Evolutionary conservation across 2,797 vertebrate genomes (phyloP).

Genomic region (Epinephelus malabaricus): DNA sequence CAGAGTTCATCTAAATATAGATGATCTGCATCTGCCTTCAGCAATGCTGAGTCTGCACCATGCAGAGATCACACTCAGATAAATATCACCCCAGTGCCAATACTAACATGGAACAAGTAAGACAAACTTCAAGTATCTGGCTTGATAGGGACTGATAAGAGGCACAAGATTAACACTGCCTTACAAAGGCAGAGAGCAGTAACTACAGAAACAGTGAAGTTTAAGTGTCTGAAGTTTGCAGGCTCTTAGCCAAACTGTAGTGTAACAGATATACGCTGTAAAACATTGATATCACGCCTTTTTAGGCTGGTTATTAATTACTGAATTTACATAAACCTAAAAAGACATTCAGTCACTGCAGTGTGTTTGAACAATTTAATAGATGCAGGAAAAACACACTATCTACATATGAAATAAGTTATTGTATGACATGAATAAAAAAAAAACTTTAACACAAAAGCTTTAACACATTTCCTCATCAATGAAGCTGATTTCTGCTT

Average conservation of each 20-base stretch:
- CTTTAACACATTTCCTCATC: too few species aligned
- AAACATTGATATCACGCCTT: not conserved
- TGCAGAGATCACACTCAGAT: slow-evolving; percentile 52
- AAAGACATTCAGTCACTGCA: not conserved
- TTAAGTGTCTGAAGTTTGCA: not conserved
- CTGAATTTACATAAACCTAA: not conserved
- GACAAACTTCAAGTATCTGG: slow-evolving; percentile 19
- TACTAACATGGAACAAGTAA: slow-evolving; percentile 42
- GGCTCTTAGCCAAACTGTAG: not conserved
- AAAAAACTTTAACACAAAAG: too few species aligned
- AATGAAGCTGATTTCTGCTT: too few species aligned
- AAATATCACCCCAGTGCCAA: slow-evolving; percentile 57
- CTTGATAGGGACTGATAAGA: slow-evolving; percentile 18
- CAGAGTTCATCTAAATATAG: slow-evolving; percentile 79
- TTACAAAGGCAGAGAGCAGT: not conserved
- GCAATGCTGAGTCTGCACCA: slow-evolving; percentile 61
- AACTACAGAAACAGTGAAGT: not conserved
- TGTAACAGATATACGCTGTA: not conserved
- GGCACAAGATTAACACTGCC: not conserved
- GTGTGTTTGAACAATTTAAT: not conserved
- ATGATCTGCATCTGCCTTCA: slow-evolving; percentile 59
- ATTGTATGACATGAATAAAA: too few species aligned
- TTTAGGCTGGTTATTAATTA: not conserved
- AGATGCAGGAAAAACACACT: too few species aligned
- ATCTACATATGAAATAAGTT: not conserved